phyloP scores from a whole-genome alignment of 2,797 vertebrate genomes.

The Poeciliopsis turneri region DNA sequence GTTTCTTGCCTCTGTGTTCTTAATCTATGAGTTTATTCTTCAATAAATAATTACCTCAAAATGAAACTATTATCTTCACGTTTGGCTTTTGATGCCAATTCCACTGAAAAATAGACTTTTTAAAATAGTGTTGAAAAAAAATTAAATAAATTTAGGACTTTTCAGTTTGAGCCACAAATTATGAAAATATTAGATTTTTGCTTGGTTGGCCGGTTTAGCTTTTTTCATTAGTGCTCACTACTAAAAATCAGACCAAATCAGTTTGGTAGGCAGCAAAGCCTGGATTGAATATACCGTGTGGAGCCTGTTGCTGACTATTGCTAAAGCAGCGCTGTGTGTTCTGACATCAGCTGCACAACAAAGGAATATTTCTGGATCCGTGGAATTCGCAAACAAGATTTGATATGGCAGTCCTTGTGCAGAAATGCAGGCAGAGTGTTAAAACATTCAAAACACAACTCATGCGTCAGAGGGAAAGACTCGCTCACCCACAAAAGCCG shows the following conservation, averaged over 20 bases:
- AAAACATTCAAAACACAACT: conserved; percentile 18
- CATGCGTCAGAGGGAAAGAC: conserved; percentile 14
- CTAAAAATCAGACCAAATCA: too few species aligned
- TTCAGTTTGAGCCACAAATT: background rate
- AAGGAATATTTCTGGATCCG: conserved; percentile 11
- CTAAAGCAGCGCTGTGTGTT: conserved; percentile 7
- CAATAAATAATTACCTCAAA: background rate
- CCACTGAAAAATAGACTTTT: background rate
- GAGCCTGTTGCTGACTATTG: background rate
- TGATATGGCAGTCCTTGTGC: conserved; percentile 21
- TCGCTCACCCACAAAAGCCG: conserved; percentile 1
- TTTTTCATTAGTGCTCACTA: too few species aligned
- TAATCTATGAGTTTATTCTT: background rate
- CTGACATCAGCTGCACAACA: conserved; percentile 26
- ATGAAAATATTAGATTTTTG: background rate
- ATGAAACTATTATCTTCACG: background rate
- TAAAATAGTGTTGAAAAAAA: background rate
- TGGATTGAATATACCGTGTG: background rate
- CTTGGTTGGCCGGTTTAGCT: background rate
- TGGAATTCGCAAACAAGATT: conserved; percentile 40
- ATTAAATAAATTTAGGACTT: background rate
- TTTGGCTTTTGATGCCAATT: background rate
- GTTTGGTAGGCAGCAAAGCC: background rate
- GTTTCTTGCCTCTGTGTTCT: background rate
- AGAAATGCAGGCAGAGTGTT: conserved; percentile 8